phyloP scores from a whole-genome alignment of 2,113 vertebrate genomes.

The Microtus montanus region DNA sequence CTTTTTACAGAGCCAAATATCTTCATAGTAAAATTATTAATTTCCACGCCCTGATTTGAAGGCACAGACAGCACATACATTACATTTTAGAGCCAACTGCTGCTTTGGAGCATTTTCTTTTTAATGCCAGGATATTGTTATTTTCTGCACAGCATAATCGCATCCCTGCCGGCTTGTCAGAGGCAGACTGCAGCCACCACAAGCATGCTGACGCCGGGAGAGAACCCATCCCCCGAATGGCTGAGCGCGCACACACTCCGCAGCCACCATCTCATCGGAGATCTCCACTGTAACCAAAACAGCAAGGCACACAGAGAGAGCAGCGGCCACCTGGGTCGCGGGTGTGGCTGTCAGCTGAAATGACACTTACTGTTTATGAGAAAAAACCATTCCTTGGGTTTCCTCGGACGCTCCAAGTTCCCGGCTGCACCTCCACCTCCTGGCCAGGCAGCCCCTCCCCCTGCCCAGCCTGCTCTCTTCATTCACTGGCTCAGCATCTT shows the following conservation, averaged over 20 bases:
- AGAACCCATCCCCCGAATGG: slow-evolving; percentile 67
- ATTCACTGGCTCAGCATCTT: slow-evolving; percentile 82
- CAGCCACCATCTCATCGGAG: slow-evolving; percentile 20
- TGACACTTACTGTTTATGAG: slow-evolving; percentile 86
- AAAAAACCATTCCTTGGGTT: slow-evolving; percentile 85
- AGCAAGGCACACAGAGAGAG: slow-evolving; percentile 7
- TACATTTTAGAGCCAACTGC: neutral
- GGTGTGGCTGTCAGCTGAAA: slow-evolving; percentile 52
- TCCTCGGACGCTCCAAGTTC: slow-evolving; percentile 71
- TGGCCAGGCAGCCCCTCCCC: slow-evolving; percentile 85
- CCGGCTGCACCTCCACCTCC: slow-evolving; percentile 70
- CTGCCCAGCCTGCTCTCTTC: slow-evolving; percentile 80
- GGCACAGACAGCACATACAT: neutral
- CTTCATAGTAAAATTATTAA: slow-evolving; percentile 1
- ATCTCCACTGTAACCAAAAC: slow-evolving; percentile 51
- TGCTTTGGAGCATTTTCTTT: slow-evolving; percentile 30
- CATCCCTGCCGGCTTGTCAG: slow-evolving; percentile 57
- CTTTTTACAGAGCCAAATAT: neutral
- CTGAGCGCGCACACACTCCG: slow-evolving; percentile 21
- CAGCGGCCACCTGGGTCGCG: neutral
- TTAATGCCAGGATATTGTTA: slow-evolving; percentile 55
- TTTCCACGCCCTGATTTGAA: neutral
- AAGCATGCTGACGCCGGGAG: slow-evolving; percentile 39
- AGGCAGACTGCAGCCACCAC: slow-evolving; percentile 63
- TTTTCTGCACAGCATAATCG: slow-evolving; percentile 58